Evolutionary conservation across 1,140 invertebrate genomes (phyloP).

Genomic region (Rhopalosiphum padi): DNA sequence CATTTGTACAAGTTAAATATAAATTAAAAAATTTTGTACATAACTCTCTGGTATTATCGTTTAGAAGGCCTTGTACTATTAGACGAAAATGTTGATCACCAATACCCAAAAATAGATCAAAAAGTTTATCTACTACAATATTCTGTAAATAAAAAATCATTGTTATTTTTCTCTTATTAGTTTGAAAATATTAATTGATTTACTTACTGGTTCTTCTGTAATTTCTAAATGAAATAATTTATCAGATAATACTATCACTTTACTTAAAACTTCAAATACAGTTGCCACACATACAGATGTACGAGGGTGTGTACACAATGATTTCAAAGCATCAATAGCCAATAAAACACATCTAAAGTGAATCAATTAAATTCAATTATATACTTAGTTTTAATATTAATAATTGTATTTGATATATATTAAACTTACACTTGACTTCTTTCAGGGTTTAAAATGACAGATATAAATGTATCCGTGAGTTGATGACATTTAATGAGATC

Average conservation of each 20-base stretch:
- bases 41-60: conserved; percentile 63
- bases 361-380: not conserved
- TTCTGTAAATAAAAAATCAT: conserved; percentile 62
- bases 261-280: conserved; percentile 45
- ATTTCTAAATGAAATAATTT: conserved; percentile 55
- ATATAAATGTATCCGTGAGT: conserved; percentile 49
- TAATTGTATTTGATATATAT: not conserved
- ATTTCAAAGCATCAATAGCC: conserved; percentile 55
- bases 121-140: conserved; percentile 67
- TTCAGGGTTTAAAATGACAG: conserved; percentile 52
- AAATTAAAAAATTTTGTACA: conserved; percentile 66
- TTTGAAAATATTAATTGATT: conserved; percentile 14
- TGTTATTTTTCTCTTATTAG: not conserved
- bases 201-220: conserved; percentile 38
- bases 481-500: conserved; percentile 46
- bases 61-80: conserved; percentile 67
- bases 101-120: conserved; percentile 70
- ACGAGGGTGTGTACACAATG: conserved; percentile 48
- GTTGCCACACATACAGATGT: conserved; percentile 49
- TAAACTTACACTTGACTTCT: conserved; percentile 51
- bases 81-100: conserved; percentile 73
- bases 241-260: conserved; percentile 54
- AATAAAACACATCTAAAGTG: conserved; percentile 41
- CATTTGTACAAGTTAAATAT: conserved; percentile 76
- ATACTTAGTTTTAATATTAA: not conserved